Evolutionary conservation across 2,888 invertebrate species (phyloP).

Genomic region (Serrognathus titanus): DNA sequence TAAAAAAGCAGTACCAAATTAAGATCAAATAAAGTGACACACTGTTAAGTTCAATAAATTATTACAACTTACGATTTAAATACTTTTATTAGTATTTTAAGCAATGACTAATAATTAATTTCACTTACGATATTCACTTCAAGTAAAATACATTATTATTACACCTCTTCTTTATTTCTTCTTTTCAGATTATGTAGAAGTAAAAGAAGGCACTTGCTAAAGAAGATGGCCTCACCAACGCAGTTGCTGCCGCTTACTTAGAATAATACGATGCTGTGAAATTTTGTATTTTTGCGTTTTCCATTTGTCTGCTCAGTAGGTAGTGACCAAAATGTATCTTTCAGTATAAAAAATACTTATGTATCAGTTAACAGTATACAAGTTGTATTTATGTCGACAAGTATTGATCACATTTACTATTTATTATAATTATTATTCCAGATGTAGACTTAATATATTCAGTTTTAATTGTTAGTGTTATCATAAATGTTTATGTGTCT

Average conservation of each 20-base stretch:
- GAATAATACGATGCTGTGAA: neutral
- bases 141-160: neutral
- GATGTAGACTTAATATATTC: neutral
- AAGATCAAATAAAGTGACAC: too few relatives aligned
- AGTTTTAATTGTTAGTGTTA: neutral
- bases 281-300: neutral
- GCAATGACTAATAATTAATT: neutral
- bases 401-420: slow-evolving; percentile 12
- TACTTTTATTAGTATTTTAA: neutral
- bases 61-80: neutral
- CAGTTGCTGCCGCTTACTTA: slow-evolving; percentile 3
- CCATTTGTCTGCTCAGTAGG: slow-evolving; percentile 1
- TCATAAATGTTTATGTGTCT: too few relatives aligned
- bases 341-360: slow-evolving; percentile 5
- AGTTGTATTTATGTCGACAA: slow-evolving; percentile 10
- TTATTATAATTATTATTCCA: slow-evolving; percentile 7
- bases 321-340: neutral
- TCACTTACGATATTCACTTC: too few relatives aligned
- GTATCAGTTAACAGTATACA: slow-evolving; percentile 7
- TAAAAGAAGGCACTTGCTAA: slow-evolving; percentile 56
- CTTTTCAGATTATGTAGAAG: slow-evolving; percentile 57
- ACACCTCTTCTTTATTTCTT: neutral
- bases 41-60: too few relatives aligned
- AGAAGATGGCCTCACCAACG: slow-evolving; percentile 1
- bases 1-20: too few relatives aligned